phyloP scores from a whole-genome alignment of 2,888 invertebrate species.

The Caenorhabditis sp. region DNA sequence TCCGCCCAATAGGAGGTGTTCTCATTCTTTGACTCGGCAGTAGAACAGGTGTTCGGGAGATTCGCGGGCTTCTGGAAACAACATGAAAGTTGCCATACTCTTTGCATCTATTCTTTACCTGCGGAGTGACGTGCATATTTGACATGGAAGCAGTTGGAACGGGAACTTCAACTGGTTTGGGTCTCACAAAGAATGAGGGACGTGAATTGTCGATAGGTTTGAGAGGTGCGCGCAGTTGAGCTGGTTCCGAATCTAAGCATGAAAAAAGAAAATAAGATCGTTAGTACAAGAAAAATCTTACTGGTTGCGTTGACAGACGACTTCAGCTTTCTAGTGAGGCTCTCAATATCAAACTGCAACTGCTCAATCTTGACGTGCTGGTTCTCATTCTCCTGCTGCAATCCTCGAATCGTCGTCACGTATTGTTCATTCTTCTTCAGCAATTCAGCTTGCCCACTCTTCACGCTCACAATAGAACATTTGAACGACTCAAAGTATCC shows the following conservation, averaged over 20 bases:
- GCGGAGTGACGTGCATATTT: constrained; percentile 31
- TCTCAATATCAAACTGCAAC: constrained; percentile 27
- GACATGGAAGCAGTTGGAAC: background rate
- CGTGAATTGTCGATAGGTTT: constrained; percentile 30
- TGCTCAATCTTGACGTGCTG: constrained; percentile 25
- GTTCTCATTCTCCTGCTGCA: constrained; percentile 31
- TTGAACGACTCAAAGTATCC: constrained; percentile 51
- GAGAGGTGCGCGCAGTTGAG: constrained; percentile 26
- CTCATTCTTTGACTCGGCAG: constrained; percentile 6
- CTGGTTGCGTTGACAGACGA: constrained; percentile 8
- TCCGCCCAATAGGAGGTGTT: constrained; percentile 32
- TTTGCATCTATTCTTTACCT: constrained; percentile 27
- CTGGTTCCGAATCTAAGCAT: constrained; percentile 8
- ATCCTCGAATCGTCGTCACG: constrained; percentile 29
- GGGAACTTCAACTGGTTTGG: constrained; percentile 7
- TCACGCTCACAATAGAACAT: constrained; percentile 31
- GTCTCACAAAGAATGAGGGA: constrained; percentile 39
- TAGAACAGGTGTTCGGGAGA: background rate
- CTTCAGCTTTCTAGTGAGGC: constrained; percentile 13
- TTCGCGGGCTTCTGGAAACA: constrained; percentile 27
- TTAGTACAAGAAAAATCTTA: background rate
- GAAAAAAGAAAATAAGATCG: background rate
- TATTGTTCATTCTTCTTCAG: constrained; percentile 43
- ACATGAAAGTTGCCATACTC: too few relatives aligned
- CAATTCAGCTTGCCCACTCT: constrained; percentile 22